Percentiles rank a stretch among this genome's conserved stretches.
phyloP scores from a whole-genome alignment of 1,140 invertebrate species.

The Platyura marginata region DNA sequence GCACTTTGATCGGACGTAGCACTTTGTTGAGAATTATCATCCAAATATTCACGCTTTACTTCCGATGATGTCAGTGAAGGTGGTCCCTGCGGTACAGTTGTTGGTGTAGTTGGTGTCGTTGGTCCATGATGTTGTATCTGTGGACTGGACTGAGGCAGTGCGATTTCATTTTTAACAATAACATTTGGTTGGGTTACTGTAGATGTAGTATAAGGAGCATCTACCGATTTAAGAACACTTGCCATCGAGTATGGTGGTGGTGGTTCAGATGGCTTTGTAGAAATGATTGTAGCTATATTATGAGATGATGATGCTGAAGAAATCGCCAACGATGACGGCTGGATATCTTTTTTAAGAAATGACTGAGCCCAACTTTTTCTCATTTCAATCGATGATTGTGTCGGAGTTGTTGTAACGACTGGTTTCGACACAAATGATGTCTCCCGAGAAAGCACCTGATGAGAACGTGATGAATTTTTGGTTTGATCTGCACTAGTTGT shows the following conservation, averaged over 20 bases:
- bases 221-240: background rate
- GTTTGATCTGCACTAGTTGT: background rate
- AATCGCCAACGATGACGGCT: background rate
- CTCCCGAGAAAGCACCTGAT: constrained; percentile 26
- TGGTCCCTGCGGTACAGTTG: constrained; percentile 9
- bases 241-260: background rate
- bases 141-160: constrained; percentile 29
- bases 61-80: constrained; percentile 28
- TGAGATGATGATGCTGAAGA: background rate
- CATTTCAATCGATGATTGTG: background rate
- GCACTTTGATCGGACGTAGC: constrained; percentile 35
- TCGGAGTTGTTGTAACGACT: constrained; percentile 3
- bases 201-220: background rate
- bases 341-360: background rate
- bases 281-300: background rate
- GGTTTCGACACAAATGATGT: constrained; percentile 24
- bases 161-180: constrained; percentile 30
- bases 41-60: constrained; percentile 37
- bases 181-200: constrained; percentile 4
- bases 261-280: background rate
- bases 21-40: constrained; percentile 38
- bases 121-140: constrained; percentile 19
- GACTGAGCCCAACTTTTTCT: background rate
- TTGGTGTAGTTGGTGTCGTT: constrained; percentile 2
- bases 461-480: constrained; percentile 4